Evolutionary conservation across 2,113 vertebrate genomes (phyloP).

Genomic region (Mus spicilegus): DNA sequence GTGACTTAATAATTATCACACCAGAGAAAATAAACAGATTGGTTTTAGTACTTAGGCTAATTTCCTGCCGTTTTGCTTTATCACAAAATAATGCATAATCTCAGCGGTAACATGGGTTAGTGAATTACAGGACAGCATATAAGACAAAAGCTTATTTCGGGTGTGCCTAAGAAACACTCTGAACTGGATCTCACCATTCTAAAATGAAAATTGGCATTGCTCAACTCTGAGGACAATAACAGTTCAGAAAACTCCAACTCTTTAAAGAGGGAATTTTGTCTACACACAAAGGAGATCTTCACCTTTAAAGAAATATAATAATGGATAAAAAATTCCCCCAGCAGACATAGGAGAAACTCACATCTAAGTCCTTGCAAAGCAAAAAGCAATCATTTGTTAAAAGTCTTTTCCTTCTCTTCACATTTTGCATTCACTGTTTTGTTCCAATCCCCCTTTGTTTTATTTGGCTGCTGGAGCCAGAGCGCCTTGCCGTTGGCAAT

Average conservation of each 20-base stretch:
- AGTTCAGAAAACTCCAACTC: slow-evolving; percentile 35
- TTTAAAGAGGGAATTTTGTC: background rate
- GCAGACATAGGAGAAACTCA: slow-evolving; percentile 20
- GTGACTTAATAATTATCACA: background rate
- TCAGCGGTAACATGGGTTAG: background rate
- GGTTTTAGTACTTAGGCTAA: background rate
- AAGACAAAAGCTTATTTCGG: background rate
- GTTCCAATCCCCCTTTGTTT: slow-evolving; percentile 82
- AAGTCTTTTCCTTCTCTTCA: background rate
- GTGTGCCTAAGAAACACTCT: background rate
- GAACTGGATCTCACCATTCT: background rate
- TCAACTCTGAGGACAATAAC: slow-evolving; percentile 5
- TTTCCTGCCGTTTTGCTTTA: background rate
- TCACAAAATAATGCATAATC: background rate
- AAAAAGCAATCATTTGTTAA: slow-evolving; percentile 40
- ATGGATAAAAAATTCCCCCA: background rate
- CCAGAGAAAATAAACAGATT: background rate
- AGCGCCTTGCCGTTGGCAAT: slow-evolving; percentile 81
- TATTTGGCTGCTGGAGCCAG: slow-evolving; percentile 78
- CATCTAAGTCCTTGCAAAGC: slow-evolving; percentile 34
- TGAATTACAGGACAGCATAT: background rate
- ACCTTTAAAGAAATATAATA: background rate
- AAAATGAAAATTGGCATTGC: background rate
- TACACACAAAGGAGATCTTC: background rate
- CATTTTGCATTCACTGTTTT: slow-evolving; percentile 78